phyloP scores from a whole-genome alignment of 1,140 invertebrate genomes.

The Plutomurus gul region DNA sequence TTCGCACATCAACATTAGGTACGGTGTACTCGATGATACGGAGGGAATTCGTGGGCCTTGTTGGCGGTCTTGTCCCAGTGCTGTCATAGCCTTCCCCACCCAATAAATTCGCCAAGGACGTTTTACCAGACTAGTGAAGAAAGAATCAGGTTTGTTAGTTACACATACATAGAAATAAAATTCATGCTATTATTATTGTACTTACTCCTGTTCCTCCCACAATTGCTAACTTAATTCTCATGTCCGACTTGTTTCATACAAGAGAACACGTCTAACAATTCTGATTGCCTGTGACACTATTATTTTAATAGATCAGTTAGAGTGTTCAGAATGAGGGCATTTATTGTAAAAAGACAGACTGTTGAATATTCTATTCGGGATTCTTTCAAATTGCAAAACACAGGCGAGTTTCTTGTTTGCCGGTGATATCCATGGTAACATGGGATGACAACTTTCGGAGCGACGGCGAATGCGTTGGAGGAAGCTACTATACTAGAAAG shows the following conservation, averaged over 20 bases:
- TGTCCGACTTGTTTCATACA: background rate
- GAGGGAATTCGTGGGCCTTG: slow-evolving; percentile 46
- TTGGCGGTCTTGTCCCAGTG: slow-evolving; percentile 35
- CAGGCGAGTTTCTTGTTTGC: background rate
- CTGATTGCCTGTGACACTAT: too few relatives aligned
- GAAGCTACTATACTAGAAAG: background rate
- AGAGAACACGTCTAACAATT: background rate
- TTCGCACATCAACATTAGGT: slow-evolving; percentile 37
- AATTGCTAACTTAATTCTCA: slow-evolving; percentile 49
- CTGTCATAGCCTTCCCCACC: slow-evolving; percentile 40
- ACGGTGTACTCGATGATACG: slow-evolving; percentile 49
- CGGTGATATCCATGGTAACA: background rate
- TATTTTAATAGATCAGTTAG: too few relatives aligned
- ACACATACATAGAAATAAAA: background rate
- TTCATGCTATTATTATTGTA: background rate
- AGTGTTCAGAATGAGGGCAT: too few relatives aligned
- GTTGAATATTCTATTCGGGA: background rate
- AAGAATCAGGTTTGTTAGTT: background rate
- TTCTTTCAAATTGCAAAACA: background rate
- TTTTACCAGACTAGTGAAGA: slow-evolving; percentile 46
- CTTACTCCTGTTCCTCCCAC: slow-evolving; percentile 46
- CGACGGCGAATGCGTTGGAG: background rate
- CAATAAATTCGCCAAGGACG: slow-evolving; percentile 43
- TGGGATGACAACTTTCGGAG: background rate
- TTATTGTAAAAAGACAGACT: too few relatives aligned